Evolutionary conservation across 2,888 invertebrate species (phyloP), one percentile per base, ranked within the genome.

Genomic region (Aspidiotus destructor): DNA sequence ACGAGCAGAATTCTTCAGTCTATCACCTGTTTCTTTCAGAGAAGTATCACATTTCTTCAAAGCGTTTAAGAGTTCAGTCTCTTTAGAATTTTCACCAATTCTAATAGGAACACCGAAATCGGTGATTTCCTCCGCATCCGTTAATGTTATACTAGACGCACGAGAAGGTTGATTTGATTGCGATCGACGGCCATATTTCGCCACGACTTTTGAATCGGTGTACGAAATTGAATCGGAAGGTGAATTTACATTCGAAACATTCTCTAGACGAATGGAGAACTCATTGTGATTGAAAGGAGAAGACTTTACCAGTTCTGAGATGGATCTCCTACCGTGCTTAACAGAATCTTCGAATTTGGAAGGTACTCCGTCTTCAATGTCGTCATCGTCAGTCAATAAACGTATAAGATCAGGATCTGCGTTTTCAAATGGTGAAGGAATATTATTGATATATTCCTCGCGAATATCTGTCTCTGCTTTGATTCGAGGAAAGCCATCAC

Each of bases 1-100:
- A 41, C 72, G 71, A 11, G 74, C 74, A 15, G 74, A 74, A 15
- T 62, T 71, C 61, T 71, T 71, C 7, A 69, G 28, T 69, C 41
- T 52, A 53, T 28, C 13, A 11, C 9, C 42, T 1, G 41, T 53
- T 41, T 64, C 60, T 40, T 54, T 42, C 13, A n/a, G 54, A 13
- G 60, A 15, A 8, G 60, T 16, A 48, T 54, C 10, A 15, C 61
- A 69, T 55, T 57, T 41, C 13, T 65, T 11, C 17, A 65, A 42
- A 7, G 41, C 65, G 11, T 40, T 16, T 6, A 64, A 41, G 41
- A 64, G 16, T 15, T 55, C 55, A 16, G 28, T 28, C 28, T 15
- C 63, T 52, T 62, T 41, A 5, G 13, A 16, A 15, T 44, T 62
- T 13, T 8, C 8, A n/a, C 8, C 15, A 57, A 11, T 15, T 10